A percentile compares a stretch with the other conserved stretches of the same genome.
phyloP scores from a whole-genome alignment of 2,113 vertebrate species.

The Hydropotes inermis region DNA sequence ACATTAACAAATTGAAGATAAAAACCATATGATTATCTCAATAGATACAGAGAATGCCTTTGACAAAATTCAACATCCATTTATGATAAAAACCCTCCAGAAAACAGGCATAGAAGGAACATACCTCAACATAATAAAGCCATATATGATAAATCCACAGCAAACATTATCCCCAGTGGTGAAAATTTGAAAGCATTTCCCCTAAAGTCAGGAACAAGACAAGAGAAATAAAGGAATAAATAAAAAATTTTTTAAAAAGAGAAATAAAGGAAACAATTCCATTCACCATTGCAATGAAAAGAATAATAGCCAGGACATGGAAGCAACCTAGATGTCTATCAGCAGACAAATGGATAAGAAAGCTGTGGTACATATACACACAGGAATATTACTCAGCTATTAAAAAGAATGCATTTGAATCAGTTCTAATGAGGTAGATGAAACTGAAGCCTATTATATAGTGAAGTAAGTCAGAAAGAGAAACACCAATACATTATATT shows the following conservation, averaged over 20 bases:
- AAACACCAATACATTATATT: background rate
- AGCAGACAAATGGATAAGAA: background rate
- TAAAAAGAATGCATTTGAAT: background rate
- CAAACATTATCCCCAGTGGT: background rate
- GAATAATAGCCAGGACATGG: background rate
- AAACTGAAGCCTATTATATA: background rate
- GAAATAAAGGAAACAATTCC: background rate
- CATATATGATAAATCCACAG: background rate
- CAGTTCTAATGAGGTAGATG: background rate
- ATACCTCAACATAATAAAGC: background rate
- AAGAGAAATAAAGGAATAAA: background rate
- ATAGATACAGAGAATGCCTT: background rate
- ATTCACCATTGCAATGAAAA: background rate
- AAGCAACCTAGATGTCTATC: background rate
- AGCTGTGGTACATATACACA: background rate
- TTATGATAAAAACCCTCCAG: background rate
- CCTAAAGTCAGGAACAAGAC: background rate
- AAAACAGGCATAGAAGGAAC: background rate
- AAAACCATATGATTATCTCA: background rate
- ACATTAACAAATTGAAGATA: background rate
- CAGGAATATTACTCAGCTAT: background rate
- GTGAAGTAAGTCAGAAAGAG: background rate
- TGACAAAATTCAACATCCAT: background rate
- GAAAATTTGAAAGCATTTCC: background rate
- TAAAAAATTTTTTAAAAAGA: too few species aligned